Evolutionary conservation across 2,888 invertebrate species (phyloP).

Genomic region (Hybos culiciformis): DNA sequence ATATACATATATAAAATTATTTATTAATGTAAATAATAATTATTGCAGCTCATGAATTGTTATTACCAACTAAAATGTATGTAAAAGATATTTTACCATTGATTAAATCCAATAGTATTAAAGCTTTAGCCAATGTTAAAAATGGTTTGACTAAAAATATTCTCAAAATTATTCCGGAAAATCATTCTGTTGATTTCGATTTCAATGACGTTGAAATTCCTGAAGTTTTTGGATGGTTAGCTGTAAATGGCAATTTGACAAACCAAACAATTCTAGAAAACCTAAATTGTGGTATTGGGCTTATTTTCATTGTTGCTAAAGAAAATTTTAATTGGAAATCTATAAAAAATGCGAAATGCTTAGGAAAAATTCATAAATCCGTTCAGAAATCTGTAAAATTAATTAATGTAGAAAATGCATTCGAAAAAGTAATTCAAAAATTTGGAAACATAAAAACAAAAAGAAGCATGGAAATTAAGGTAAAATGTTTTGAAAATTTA

Average conservation of each 20-base stretch:
- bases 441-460: constrained; percentile 16
- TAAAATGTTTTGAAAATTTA: background rate
- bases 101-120: constrained; percentile 51
- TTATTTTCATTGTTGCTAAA: constrained; percentile 59
- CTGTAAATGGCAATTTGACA: constrained; percentile 56
- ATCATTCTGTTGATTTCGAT: constrained; percentile 52
- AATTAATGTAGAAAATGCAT: constrained; percentile 51
- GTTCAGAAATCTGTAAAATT: constrained; percentile 36
- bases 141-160: constrained; percentile 86
- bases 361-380: constrained; percentile 35
- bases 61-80: constrained; percentile 81
- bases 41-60: constrained; percentile 57
- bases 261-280: constrained; percentile 73
- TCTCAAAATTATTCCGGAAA: constrained; percentile 64
- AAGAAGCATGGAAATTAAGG: background rate
- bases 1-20: background rate
- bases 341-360: constrained; percentile 34
- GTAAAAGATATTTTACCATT: constrained; percentile 59
- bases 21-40: constrained; percentile 10
- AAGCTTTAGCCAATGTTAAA: constrained; percentile 86
- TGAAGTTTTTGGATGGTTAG: constrained; percentile 80
- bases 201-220: constrained; percentile 58
- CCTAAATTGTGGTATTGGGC: constrained; percentile 93
- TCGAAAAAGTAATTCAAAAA: constrained; percentile 37
- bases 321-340: constrained; percentile 38